A percentile compares a stretch with the other conserved stretches of the same genome.
Evolutionary conservation across 2,888 invertebrate species (phyloP).

Genomic region (Leucophenga maculata): DNA sequence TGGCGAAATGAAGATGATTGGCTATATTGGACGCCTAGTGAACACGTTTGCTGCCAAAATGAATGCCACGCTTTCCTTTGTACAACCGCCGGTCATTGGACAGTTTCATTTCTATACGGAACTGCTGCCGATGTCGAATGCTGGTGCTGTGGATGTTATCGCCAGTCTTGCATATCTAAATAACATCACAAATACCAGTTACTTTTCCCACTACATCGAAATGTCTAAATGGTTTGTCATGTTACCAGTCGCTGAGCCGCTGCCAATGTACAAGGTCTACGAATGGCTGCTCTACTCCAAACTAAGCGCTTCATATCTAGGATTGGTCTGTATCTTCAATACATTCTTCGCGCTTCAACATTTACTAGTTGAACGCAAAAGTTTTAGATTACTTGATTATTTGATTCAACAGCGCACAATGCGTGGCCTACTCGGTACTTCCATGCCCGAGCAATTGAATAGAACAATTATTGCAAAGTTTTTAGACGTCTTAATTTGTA

Average conservation of each 20-base stretch:
- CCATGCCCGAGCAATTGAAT: neutral
- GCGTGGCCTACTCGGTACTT: neutral
- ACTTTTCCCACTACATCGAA: neutral
- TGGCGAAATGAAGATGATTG: conserved; percentile 22
- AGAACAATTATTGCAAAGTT: too few relatives aligned
- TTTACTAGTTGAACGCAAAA: too few relatives aligned
- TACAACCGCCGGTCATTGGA: neutral
- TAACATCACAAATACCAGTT: neutral
- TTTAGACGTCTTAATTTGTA: neutral
- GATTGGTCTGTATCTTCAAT: neutral
- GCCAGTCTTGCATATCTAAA: neutral
- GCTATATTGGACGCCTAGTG: conserved; percentile 35
- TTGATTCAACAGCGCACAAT: neutral
- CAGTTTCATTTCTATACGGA: neutral
- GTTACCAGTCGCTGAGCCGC: neutral
- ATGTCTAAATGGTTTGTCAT: neutral
- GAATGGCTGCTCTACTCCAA: neutral
- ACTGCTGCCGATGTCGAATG: neutral
- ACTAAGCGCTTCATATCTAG: neutral
- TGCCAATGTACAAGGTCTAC: neutral
- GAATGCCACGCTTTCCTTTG: conserved; percentile 11
- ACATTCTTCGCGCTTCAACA: neutral
- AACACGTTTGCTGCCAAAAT: conserved; percentile 23
- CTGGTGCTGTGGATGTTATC: neutral
- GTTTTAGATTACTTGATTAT: neutral